Conservation (phyloP, 2,113 vertebrate species). For the Colistium nudipinnis region DNA sequence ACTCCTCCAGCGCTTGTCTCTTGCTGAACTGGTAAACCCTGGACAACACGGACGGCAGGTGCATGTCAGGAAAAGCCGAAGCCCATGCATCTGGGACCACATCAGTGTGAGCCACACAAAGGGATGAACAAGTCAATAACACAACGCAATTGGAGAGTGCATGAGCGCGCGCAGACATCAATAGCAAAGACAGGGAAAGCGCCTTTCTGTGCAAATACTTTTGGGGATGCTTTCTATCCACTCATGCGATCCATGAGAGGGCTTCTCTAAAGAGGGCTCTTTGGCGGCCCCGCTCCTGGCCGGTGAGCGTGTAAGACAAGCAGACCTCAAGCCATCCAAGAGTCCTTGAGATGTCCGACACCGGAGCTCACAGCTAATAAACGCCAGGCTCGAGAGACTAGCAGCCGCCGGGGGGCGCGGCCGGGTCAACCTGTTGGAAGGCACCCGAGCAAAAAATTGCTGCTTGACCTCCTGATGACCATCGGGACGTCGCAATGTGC, state of each 20-base stretch:
- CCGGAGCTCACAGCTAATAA: background rate
- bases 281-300: background rate
- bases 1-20: slow-evolving; percentile 88
- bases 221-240: slow-evolving; percentile 8
- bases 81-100: background rate
- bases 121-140: slow-evolving; percentile 4
- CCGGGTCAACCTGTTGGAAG: background rate
- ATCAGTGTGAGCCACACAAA: background rate
- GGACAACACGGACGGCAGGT: slow-evolving; percentile 2
- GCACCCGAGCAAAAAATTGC: background rate
- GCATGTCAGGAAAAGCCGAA: background rate
- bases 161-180: slow-evolving; percentile 9
- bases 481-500: background rate
- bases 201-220: slow-evolving; percentile 5
- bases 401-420: background rate
- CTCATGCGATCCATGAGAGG: slow-evolving; percentile 3
- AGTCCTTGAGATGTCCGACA: background rate
- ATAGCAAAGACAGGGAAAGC: slow-evolving; percentile 12
- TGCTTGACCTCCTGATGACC: background rate
- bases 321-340: background rate
- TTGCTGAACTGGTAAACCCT: slow-evolving; percentile 91
- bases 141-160: background rate
- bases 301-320: background rate
- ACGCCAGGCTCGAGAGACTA: background rate
- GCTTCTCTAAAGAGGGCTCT: background rate